Conservation (phyloP, 2,797 vertebrate species). For the Oreonectes daqikongensis region DNA sequence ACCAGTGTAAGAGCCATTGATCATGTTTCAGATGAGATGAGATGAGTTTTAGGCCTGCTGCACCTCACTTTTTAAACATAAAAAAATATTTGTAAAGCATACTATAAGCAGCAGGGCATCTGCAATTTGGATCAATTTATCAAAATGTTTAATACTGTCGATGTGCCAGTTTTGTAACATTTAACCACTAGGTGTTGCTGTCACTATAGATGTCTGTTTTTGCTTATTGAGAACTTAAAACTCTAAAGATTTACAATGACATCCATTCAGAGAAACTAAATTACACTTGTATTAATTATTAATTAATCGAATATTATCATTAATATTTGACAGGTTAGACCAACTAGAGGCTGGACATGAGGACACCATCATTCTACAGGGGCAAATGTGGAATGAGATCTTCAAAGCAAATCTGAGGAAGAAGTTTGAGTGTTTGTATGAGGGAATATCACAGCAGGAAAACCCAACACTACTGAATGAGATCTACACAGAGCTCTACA, state of each 20-base stretch:
- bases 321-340: neutral
- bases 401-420: neutral
- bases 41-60: neutral
- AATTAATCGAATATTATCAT: neutral
- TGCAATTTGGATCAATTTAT: no score
- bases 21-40: neutral
- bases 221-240: no score
- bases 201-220: neutral
- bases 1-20: neutral
- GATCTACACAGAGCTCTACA: slow-evolving; percentile 26
- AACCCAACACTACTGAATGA: slow-evolving; percentile 9
- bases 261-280: no score
- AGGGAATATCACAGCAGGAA: neutral
- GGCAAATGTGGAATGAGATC: neutral
- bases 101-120: no score
- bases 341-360: neutral
- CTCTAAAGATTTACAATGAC: no score
- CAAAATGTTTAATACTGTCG: neutral
- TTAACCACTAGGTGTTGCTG: neutral
- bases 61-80: no score
- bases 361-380: neutral
- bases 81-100: no score
- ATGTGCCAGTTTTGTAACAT: neutral
- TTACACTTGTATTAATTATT: no score
- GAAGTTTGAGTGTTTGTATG: neutral